Evolutionary conservation across 2,113 vertebrate species (phyloP).

Genomic region (Rallus limicola): DNA sequence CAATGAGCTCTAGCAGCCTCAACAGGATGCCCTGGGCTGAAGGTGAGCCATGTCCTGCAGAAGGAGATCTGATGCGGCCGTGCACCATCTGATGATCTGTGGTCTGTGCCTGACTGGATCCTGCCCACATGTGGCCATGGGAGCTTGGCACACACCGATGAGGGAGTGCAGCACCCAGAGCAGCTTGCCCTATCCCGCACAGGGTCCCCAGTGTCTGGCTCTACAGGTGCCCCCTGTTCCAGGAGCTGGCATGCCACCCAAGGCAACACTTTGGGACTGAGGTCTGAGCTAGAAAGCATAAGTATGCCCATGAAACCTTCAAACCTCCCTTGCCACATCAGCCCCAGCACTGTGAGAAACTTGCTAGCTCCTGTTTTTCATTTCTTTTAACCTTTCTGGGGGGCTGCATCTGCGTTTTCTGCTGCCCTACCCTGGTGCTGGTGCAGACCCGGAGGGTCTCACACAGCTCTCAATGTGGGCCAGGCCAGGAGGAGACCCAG

Average conservation of each 20-base stretch:
- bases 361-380: rapidly evolving
- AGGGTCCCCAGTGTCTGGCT: background rate
- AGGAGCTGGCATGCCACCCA: background rate
- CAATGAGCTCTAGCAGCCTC: background rate
- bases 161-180: background rate
- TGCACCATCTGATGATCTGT: no score
- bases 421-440: background rate
- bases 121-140: rapidly evolving
- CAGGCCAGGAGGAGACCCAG: background rate
- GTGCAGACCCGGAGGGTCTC: background rate
- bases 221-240: rapidly evolving
- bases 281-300: background rate
- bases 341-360: background rate
- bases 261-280: background rate
- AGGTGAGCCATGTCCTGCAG: background rate
- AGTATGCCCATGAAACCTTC: background rate
- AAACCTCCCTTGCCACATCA: background rate
- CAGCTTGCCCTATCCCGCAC: rapidly evolving
- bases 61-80: no score
- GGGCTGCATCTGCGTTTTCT: no score
- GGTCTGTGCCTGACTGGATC: background rate
- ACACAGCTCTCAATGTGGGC: rapidly evolving
- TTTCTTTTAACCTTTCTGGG: rapidly evolving
- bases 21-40: background rate
- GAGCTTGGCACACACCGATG: rapidly evolving